Base-by-base conservation (phyloP, 2,888 invertebrate species). In the Mesochorus sp. region DNA sequence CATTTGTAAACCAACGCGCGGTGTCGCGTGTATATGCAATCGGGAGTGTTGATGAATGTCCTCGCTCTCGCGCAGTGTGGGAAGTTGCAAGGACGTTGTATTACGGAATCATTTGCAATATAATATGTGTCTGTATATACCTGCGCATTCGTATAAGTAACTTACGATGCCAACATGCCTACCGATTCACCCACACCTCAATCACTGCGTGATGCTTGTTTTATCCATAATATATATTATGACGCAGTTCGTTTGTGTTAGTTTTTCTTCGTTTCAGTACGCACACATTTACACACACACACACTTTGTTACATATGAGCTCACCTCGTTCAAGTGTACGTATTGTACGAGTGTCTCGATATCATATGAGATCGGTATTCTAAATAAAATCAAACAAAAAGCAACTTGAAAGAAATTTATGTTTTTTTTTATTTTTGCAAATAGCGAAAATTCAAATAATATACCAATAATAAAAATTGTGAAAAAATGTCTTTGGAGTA, bases 41-140 rank as follows among this genome's bases (percentile, higher is more conserved):
- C 12, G 21, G 31, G 49, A 70, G 47, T 37, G 39, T 55, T 42
- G 76, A 57, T 62, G 17, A 64, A 70, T 70, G 76, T 76, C 76
- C 76, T 76, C 76, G 70, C 70, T 59, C 64, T 28, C 39, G 37
- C 62, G 26, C 26, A 51, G 79, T 84, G 86, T 85, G 82, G 81
- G 85, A 83, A 81, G 84, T 72, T 64, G 83, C 85, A 87, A 87
- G 85, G 87, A 87, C 86, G 84, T 82, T 83, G 82, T 47, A 21
- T 85, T 85, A 81, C 76, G 77, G 81, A 78, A 81, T 83, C 80
- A 80, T 55, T 12, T 19, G 34, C 12, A 34, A 10, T 26, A 42
- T 17, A 42, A 19, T 19, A 19, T 19, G 6, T 19, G 3, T 61
- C 6, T 14, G 17, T 51, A 51, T 66, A 47, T 17, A 12, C n/a